These are phyloP conservation scores for Pollenia griseotomentosa DNA, from an alignment of 2,888 invertebrate genomes.

Conservation along the genomic window DNA sequence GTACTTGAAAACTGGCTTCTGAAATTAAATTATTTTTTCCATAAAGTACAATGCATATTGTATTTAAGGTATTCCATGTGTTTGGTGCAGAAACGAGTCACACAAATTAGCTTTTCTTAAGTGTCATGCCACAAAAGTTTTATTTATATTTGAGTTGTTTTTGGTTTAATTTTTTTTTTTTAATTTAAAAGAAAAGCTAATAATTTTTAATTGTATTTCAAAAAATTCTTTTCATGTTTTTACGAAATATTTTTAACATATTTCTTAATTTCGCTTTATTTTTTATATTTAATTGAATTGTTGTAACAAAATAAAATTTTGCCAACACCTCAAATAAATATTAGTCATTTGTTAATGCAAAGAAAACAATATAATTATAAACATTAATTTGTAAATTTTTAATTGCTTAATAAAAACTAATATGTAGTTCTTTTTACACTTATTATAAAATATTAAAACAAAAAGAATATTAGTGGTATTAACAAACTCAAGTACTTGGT, in stretches of 20 bases:
- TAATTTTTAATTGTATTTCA: background rate
- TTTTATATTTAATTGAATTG: background rate
- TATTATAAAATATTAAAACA: slow-evolving; percentile 2
- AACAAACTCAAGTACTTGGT: too few relatives aligned
- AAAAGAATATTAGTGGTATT: background rate
- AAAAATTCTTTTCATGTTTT: slow-evolving; percentile 2
- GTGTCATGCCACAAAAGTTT: slow-evolving; percentile 7
- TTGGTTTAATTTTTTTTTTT: background rate
- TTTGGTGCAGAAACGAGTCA: slow-evolving; percentile 33
- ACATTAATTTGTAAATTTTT: slow-evolving; percentile 36
- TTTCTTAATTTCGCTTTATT: background rate
- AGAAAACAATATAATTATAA: slow-evolving; percentile 25
- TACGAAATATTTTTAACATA: background rate
- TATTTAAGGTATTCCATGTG: slow-evolving; percentile 22
- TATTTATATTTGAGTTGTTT: background rate
- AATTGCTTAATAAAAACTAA: background rate
- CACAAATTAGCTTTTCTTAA: slow-evolving; percentile 40
- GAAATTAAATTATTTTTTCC: background rate
- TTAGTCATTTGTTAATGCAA: slow-evolving; percentile 64
- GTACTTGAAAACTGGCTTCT: background rate
- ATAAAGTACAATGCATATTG: slow-evolving; percentile 34
- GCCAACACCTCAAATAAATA: slow-evolving; percentile 68
- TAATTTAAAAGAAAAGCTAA: slow-evolving; percentile 10
- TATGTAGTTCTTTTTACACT: background rate
- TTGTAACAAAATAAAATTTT: slow-evolving; percentile 41